Conservation (phyloP, 2,797 vertebrate species). For the Syngnathus rostellatus region DNA sequence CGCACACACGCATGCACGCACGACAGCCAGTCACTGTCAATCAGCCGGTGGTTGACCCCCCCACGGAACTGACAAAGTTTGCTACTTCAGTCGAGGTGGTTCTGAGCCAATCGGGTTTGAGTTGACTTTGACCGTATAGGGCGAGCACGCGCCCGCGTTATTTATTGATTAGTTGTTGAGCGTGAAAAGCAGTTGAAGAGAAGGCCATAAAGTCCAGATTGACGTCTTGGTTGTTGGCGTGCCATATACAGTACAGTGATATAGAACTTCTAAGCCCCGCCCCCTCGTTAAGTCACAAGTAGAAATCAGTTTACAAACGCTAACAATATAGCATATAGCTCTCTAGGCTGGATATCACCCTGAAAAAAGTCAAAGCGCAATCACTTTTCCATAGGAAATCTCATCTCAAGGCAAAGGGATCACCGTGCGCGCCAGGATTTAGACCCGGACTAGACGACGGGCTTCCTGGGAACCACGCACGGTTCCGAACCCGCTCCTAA, state of each 20-base stretch:
- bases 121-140: conserved; percentile 10
- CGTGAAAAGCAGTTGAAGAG: conserved; percentile 52
- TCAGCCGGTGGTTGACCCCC: conserved; percentile 50
- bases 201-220: conserved; percentile 73
- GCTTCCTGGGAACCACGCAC: background rate
- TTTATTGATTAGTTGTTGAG: conserved; percentile 34
- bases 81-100: conserved; percentile 56
- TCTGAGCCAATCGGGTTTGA: conserved; percentile 54
- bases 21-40: conserved; percentile 16
- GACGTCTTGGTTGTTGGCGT: conserved; percentile 73
- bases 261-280: conserved; percentile 64
- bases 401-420: conserved; percentile 79
- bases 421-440: background rate
- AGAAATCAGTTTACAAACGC: conserved; percentile 75
- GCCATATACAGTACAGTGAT: conserved; percentile 82
- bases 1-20: conserved; percentile 16
- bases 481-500: too few species aligned
- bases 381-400: conserved; percentile 82
- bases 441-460: background rate
- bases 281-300: conserved; percentile 69
- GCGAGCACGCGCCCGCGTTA: background rate
- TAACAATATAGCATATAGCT: conserved; percentile 75
- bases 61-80: conserved; percentile 29
- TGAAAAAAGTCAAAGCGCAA: conserved; percentile 80
- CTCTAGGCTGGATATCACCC: conserved; percentile 79